These are phyloP conservation scores for Drosophila fuyamai DNA, from an alignment of 1,140 invertebrate species.

Conservation along the genomic window DNA sequence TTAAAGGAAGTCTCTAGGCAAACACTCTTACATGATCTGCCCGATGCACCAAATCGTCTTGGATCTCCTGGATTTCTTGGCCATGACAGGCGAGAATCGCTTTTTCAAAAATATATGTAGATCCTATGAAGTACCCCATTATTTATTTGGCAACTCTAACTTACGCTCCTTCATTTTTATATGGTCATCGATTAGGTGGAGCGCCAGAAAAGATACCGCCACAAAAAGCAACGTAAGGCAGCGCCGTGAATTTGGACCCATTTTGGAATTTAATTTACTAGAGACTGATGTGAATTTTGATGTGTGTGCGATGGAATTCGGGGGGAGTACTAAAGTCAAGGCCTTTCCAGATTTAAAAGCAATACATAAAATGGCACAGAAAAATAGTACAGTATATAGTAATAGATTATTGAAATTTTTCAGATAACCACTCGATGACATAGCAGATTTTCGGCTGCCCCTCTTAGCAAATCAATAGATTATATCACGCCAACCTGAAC, in stretches of 20 bases:
- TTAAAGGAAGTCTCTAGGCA: not conserved
- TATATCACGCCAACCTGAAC: not conserved
- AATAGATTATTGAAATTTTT: too few relatives aligned
- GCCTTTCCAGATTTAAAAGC: not conserved
- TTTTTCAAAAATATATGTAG: not conserved
- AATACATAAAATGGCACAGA: not conserved
- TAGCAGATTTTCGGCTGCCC: not conserved
- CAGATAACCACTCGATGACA: too few relatives aligned
- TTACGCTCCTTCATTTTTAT: slow-evolving; percentile 5
- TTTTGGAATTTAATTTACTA: slow-evolving; percentile 6
- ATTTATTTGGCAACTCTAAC: not conserved
- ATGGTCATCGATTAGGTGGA: not conserved
- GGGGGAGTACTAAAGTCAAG: not conserved
- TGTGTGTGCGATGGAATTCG: not conserved
- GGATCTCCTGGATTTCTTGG: not conserved
- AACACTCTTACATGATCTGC: slow-evolving; percentile 8
- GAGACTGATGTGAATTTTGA: not conserved
- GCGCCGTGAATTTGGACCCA: slow-evolving; percentile 22
- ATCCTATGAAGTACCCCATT: not conserved
- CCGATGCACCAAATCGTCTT: slow-evolving; percentile 20
- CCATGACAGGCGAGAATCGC: not conserved
- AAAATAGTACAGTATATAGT: too few relatives aligned
- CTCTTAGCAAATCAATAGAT: not conserved
- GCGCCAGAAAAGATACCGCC: not conserved
- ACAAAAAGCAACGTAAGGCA: slow-evolving; percentile 9